Evolutionary conservation across 2,888 invertebrate genomes (phyloP), one percentile per base, ranked within the genome.

Genomic region (Aspidiotus destructor): DNA sequence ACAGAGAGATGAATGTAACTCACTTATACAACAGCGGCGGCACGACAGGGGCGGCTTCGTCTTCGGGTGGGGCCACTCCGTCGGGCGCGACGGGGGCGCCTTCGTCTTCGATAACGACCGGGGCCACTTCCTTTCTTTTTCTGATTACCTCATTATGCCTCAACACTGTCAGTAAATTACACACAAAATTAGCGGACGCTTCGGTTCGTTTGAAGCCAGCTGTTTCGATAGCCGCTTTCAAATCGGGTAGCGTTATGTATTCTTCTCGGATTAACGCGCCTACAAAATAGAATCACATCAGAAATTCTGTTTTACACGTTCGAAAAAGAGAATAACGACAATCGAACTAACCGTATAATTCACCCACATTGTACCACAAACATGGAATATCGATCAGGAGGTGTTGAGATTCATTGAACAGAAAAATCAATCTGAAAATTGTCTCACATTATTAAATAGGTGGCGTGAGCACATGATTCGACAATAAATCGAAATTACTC

Each of bases 381-480:
- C 48, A 60, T 8, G 65, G 65, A 44, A 65, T 65, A 42, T 65
- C 65, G 2, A 60, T 55, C 42, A 65, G 48, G 16, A 65, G 58
- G 28, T 65, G 65, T 48, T 65, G 65, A 17, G 65, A 65, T 57
- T 65, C 65, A 58, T 65, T 65, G 48, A 65, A 65, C 57, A 65
- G 15, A 48, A 65, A 65, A 55, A 65, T 65, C 17, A 65, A 65
- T 48, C 65, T 65, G 58, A 15, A 42, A 55, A 17, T 41, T 17
- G 28, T 28, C 28, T 28, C 28, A 5, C 5, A 28, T 28, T 28
- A 28, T 28, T 48, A 13, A 48, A 48, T 3, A 48, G 48, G 48
- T 48, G 2, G n/a, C 11, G 48, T 13, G n/a, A 48, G 11, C 48
- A 48, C n/a, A 6, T 6, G 48, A 48, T n/a, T 11, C n/a, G 48